Evolutionary conservation across 2,113 vertebrate genomes (phyloP).

Genomic region (Dromiciops gliroides): DNA sequence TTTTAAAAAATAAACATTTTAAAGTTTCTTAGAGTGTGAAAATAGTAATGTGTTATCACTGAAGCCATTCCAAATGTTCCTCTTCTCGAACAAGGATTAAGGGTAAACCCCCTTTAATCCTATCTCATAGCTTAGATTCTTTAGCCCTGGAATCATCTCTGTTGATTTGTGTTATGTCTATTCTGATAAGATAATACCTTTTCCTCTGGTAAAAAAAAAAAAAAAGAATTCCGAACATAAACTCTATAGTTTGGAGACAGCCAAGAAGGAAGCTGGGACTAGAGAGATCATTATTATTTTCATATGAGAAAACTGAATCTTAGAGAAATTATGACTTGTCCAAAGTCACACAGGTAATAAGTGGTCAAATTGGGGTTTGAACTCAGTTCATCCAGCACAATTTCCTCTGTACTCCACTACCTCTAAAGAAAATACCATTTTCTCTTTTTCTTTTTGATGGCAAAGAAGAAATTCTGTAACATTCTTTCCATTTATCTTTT

Average conservation of each 20-base stretch:
- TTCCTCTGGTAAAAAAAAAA: constrained; percentile 23
- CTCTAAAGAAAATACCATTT: background rate
- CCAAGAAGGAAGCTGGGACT: background rate
- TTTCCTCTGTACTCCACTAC: background rate
- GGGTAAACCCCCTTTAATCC: constrained; percentile 62
- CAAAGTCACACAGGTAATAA: background rate
- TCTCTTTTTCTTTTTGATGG: constrained; percentile 8
- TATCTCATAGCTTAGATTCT: constrained; percentile 59
- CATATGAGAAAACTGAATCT: background rate
- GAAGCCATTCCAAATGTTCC: constrained; percentile 54
- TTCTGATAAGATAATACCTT: constrained; percentile 38
- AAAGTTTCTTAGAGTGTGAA: constrained; percentile 21
- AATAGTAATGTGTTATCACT: constrained; percentile 8
- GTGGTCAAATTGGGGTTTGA: background rate
- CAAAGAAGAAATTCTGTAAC: constrained; percentile 26
- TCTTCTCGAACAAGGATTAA: constrained; percentile 56
- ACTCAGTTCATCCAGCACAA: background rate
- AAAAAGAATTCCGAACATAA: constrained; percentile 41
- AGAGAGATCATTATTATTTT: background rate
- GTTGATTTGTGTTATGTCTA: constrained; percentile 18
- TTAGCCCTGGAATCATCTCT: background rate
- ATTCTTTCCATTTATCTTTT: constrained; percentile 27
- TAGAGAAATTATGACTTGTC: no score
- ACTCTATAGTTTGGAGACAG: background rate
- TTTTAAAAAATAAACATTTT: constrained; percentile 43